A percentile compares a stretch with the other conserved stretches of the same genome.
Conservation (phyloP, 2,113 vertebrate genomes). For the Myotis lucifugus region DNA sequence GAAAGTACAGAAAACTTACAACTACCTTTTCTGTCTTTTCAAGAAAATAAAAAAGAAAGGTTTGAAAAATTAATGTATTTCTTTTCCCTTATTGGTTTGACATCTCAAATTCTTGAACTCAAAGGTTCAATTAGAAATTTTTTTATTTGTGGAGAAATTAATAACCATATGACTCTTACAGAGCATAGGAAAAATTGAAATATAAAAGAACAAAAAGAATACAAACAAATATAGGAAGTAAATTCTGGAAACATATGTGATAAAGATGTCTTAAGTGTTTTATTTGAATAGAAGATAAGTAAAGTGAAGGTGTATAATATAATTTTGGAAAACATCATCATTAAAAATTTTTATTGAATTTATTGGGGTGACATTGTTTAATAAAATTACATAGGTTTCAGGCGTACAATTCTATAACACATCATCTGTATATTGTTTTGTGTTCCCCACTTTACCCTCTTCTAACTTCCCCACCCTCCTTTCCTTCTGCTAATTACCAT, state of each 20-base stretch:
- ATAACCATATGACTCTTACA: neutral
- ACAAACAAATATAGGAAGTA: neutral
- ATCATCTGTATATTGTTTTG: neutral
- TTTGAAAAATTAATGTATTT: neutral
- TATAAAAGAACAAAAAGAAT: neutral
- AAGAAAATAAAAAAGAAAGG: constrained; percentile 3
- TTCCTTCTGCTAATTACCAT: neutral
- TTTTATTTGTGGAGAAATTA: neutral
- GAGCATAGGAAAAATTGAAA: neutral
- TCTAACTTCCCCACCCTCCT: neutral
- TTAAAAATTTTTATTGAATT: neutral
- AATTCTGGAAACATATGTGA: neutral
- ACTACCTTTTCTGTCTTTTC: neutral
- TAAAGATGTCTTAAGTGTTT: neutral
- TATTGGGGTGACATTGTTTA: neutral
- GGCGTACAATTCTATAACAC: neutral
- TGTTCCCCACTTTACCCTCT: neutral
- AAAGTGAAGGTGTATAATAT: neutral
- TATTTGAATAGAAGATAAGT: neutral
- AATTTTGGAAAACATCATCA: neutral
- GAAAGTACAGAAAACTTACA: neutral
- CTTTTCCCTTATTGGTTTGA: constrained; percentile 16
- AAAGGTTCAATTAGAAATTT: neutral
- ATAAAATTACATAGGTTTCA: neutral
- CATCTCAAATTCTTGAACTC: constrained; percentile 8